These are phyloP conservation scores for Bujurquina vittata DNA, from an alignment of 2,113 vertebrate genomes.

Conservation along the genomic window DNA sequence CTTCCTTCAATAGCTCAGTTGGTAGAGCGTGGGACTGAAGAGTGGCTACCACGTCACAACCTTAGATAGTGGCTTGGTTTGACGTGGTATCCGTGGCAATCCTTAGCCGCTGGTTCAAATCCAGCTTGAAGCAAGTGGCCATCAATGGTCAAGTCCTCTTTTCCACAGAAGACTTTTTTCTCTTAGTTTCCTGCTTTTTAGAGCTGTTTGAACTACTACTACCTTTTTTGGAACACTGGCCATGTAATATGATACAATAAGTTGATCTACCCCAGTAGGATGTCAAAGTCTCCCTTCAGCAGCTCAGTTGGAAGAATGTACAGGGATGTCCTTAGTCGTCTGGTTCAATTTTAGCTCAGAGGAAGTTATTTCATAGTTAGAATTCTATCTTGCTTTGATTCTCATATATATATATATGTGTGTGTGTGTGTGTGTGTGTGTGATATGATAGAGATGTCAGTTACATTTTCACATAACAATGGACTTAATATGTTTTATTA, in stretches of 20 bases:
- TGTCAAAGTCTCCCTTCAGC: no score
- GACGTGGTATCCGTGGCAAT: fast-evolving
- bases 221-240: background rate
- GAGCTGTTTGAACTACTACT: no score
- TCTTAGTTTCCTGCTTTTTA: no score
- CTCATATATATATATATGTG: background rate
- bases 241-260: background rate
- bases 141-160: background rate
- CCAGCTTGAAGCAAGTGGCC: background rate
- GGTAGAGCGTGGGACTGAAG: no score
- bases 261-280: no score
- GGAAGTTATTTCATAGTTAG: no score
- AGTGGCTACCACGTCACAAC: fast-evolving
- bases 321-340: no score
- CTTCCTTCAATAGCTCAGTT: background rate
- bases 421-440: background rate
- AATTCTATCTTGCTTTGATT: no score
- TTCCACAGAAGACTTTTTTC: no score
- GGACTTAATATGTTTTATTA: background rate
- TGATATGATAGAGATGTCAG: background rate
- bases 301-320: no score
- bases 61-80: fast-evolving
- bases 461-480: background rate
- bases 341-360: no score
- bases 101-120: fast-evolving